Evolutionary conservation across 2,888 invertebrate species (phyloP).

Genomic region (Cremastobaeus sp.): DNA sequence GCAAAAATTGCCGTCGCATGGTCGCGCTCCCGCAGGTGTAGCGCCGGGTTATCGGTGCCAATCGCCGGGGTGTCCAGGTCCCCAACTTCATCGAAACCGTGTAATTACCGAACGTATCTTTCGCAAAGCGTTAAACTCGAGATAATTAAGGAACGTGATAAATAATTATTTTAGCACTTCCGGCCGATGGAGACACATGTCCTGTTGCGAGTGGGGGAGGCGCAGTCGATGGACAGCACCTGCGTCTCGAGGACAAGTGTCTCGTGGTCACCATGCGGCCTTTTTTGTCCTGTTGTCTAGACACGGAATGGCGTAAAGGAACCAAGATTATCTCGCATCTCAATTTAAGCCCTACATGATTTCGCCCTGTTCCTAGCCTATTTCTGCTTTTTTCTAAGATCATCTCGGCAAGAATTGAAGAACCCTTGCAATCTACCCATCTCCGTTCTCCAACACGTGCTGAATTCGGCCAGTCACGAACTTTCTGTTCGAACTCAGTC

Average conservation of each 20-base stretch:
- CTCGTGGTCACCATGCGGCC: slow-evolving; percentile 15
- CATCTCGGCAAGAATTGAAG: too few relatives aligned
- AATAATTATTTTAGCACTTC: slow-evolving; percentile 70
- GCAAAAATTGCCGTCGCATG: slow-evolving; percentile 37
- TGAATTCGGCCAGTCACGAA: slow-evolving; percentile 45
- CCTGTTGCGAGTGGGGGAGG: slow-evolving; percentile 35
- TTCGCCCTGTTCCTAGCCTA: too few relatives aligned
- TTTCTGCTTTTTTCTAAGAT: too few relatives aligned
- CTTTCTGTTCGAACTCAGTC: slow-evolving; percentile 47
- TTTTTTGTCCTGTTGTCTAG: background rate
- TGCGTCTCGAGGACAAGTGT: slow-evolving; percentile 44
- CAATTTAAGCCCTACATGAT: too few relatives aligned
- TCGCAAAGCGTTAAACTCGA: slow-evolving; percentile 67
- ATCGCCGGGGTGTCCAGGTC: slow-evolving; percentile 35
- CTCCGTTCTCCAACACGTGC: slow-evolving; percentile 12
- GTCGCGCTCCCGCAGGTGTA: slow-evolving; percentile 49
- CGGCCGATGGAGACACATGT: slow-evolving; percentile 64
- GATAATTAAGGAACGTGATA: slow-evolving; percentile 69
- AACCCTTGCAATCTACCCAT: slow-evolving; percentile 13
- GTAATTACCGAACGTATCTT: slow-evolving; percentile 58
- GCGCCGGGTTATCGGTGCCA: slow-evolving; percentile 36
- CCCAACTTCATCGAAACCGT: slow-evolving; percentile 40
- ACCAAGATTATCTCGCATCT: too few relatives aligned
- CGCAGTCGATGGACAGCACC: slow-evolving; percentile 31
- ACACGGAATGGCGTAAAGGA: too few relatives aligned